Evolutionary conservation across 2,888 invertebrate species (phyloP), one percentile per base, ranked within the genome.

Genomic region (Parthenolecanium corni): DNA sequence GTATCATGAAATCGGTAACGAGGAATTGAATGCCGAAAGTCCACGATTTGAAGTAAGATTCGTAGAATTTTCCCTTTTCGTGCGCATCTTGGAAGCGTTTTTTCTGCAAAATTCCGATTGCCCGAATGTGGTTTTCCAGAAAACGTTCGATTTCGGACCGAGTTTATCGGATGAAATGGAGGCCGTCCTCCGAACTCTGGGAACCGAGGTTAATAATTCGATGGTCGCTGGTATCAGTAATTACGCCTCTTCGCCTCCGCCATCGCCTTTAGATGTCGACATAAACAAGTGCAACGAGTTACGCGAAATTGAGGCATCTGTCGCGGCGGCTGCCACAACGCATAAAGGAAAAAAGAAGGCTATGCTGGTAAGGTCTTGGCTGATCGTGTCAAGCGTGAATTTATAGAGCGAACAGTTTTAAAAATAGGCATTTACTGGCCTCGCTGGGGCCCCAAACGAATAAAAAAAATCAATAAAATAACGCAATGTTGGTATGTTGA

Each of bases 81-180:
- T 73, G 71, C 4, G 46, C 38, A 21, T 23, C 25, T 31, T 9
- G 31, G 9, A 20, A 49, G 2, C 16, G 18, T 44, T 38, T 44
- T 36, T 25, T 21, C 24, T 24, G 14, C 38, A 14, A 38, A 38
- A n/a, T n/a, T n/a, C n/a, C n/a, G n/a, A n/a, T n/a, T n/a, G n/a
- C n/a, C n/a, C n/a, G n/a, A n/a, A n/a, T n/a, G n/a, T n/a, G 4
- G 9, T 31, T 31, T 31, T 31, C 56, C 56, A 69, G 68, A 68
- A 69, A 66, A 66, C 69, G 12, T 78, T 85, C 67, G 89, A 90
- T 71, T 84, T 89, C 71, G 91, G 93, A 4, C 89, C 91, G 14
- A 93, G 93, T 66, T 76, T 96, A 57, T 78, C 95, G 72, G 94
- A 92, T 70, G 89, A 89, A 74, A 87, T 89, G 80, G 87, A 88